Base-by-base conservation (phyloP, 2,888 invertebrate genomes). In the Tryphoninae sp. region DNA sequence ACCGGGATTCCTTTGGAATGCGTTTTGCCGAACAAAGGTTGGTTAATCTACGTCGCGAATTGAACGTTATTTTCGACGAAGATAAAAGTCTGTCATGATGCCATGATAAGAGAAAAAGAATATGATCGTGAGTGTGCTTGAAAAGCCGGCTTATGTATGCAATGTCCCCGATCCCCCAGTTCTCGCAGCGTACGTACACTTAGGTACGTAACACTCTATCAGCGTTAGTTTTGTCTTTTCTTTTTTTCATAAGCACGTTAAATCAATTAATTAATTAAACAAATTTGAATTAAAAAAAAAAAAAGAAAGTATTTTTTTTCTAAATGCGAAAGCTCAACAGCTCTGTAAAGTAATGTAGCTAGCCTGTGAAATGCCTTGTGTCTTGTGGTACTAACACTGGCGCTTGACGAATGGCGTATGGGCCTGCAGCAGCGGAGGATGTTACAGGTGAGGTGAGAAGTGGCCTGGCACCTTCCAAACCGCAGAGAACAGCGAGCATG, bases 401-500 rank as follows among this genome's bases (percentile, higher is more conserved):
- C 89, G 90, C 89, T 91, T 91, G 89, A 91, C 88, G 88, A 82
- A 89, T 91, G 91, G 90, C 90, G 88, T 88, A 88, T 89, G 87
- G 91, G 90, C 90, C 88, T 91, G 92, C 92, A 92, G 91, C 92
- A 90, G 90, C 91, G 91, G 91, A 92, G 91, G 90, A 91, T 92
- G 91, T 92, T 90, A 91, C 91, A 96, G 96, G 97, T 91, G 97
- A 97, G 93, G 96, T 96, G 86, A 94, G 97, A 91, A 96, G 96
- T 90, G 95, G 96, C 78, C 94, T 97, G 87, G 96, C 96, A 71
- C 96, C 96, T 13, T 94, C 96, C 77, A 97, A 97, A 92, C 97
- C 97, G 16, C 96, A 97, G 91, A 93, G 97, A 84, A 96, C 96
- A 19, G 96, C 97, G 61, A 97, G 97, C 90, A 96, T 97, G 95